Conservation (phyloP, 2,888 invertebrate species). For the Muscina levida region DNA sequence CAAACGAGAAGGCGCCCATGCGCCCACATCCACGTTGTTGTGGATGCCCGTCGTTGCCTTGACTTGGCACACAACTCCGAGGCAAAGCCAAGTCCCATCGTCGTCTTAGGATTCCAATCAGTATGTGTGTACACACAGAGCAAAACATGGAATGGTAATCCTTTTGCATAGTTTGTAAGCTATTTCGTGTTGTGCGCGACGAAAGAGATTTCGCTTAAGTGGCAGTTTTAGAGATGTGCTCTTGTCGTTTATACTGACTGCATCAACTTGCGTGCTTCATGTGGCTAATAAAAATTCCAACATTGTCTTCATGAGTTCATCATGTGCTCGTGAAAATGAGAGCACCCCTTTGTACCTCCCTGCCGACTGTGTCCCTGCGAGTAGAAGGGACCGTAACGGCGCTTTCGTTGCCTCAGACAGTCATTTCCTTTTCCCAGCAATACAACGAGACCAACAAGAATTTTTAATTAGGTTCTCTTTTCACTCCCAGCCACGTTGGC, state of each 20-base stretch:
- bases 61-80: background rate
- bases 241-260: slow-evolving; percentile 39
- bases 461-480: slow-evolving; percentile 51
- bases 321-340: slow-evolving; percentile 66
- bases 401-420: background rate
- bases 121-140: too few species aligned
- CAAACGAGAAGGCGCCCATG: too few species aligned
- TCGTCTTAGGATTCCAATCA: slow-evolving; percentile 23
- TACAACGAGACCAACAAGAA: slow-evolving; percentile 29
- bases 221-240: slow-evolving; percentile 42
- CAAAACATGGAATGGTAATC: slow-evolving; percentile 2
- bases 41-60: too few species aligned
- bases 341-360: slow-evolving; percentile 36
- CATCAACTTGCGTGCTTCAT: slow-evolving; percentile 50
- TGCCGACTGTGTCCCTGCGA: background rate
- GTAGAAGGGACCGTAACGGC: background rate
- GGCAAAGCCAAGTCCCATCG: slow-evolving; percentile 37
- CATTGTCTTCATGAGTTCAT: slow-evolving; percentile 75
- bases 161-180: slow-evolving; percentile 29
- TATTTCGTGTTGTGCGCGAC: slow-evolving; percentile 3
- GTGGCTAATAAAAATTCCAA: slow-evolving; percentile 78
- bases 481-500: background rate
- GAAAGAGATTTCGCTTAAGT: slow-evolving; percentile 51
- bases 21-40: background rate
- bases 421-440: slow-evolving; percentile 1